A percentile compares a stretch with the other conserved stretches of the same genome.
Conservation (phyloP, 2,113 vertebrate species). For the Gadus macrocephalus region DNA sequence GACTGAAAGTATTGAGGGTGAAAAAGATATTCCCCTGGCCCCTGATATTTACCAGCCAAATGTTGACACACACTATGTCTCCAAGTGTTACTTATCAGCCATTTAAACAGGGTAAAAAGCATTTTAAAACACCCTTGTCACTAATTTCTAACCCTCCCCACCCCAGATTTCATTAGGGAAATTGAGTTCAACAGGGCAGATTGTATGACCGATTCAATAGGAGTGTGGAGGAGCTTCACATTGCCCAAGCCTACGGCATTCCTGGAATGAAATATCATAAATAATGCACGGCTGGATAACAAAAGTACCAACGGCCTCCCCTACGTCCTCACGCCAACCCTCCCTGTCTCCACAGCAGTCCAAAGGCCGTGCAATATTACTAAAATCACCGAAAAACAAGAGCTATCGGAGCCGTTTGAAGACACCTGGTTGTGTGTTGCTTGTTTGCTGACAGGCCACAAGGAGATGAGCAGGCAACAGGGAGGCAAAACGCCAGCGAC, state of each 20-base stretch:
- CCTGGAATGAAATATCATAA: slow-evolving; percentile 74
- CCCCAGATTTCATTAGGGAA: slow-evolving; percentile 51
- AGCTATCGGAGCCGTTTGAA: slow-evolving; percentile 45
- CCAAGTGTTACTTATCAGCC: slow-evolving; percentile 26
- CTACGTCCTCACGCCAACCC: slow-evolving; percentile 45
- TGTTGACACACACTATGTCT: slow-evolving; percentile 40
- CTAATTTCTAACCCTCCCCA: slow-evolving; percentile 56
- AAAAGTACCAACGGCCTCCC: slow-evolving; percentile 65
- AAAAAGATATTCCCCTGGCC: slow-evolving; percentile 45
- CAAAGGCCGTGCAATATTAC: slow-evolving; percentile 61
- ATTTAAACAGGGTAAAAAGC: slow-evolving; percentile 44
- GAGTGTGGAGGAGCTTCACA: slow-evolving; percentile 56
- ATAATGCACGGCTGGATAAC: slow-evolving; percentile 73
- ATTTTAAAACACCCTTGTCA: slow-evolving; percentile 43
- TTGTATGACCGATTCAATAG: slow-evolving; percentile 49
- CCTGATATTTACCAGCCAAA: slow-evolving; percentile 28
- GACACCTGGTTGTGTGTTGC: slow-evolving; percentile 11
- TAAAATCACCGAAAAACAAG: slow-evolving; percentile 58
- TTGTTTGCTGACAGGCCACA: slow-evolving; percentile 38
- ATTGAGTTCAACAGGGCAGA: slow-evolving; percentile 21
- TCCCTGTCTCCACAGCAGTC: slow-evolving; percentile 57
- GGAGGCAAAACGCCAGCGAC: slow-evolving; percentile 36
- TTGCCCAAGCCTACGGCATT: slow-evolving; percentile 68
- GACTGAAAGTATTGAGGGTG: not conserved
- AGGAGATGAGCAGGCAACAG: slow-evolving; percentile 33